Evolutionary conservation across 2,113 vertebrate genomes (phyloP).

Genomic region (Lota lota): DNA sequence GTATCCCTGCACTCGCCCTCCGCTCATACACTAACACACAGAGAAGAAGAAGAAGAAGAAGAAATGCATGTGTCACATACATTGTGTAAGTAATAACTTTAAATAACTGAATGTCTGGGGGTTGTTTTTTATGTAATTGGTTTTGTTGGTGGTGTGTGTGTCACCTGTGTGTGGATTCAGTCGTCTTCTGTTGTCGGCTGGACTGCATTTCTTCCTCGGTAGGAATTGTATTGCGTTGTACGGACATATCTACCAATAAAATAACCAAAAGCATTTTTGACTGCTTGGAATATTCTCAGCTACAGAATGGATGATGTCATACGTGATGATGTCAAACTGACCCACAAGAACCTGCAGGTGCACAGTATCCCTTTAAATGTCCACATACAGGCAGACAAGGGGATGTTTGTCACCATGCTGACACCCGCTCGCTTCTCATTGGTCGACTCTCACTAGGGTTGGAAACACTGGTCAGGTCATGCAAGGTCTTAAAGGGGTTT

Average conservation of each 20-base stretch:
- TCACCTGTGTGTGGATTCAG: constrained; percentile 44
- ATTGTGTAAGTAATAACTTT: neutral
- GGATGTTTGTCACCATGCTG: constrained; percentile 46
- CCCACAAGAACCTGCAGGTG: constrained; percentile 75
- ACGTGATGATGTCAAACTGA: constrained; percentile 30
- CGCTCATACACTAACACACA: constrained; percentile 6
- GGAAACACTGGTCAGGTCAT: too few relatives aligned
- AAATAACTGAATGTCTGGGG: too few relatives aligned
- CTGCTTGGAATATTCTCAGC: neutral
- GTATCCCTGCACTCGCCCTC: constrained; percentile 32
- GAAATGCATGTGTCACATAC: neutral
- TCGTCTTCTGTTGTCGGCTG: constrained; percentile 5
- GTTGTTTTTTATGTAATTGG: too few relatives aligned
- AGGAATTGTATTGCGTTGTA: constrained; percentile 62
- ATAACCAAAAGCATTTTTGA: neutral
- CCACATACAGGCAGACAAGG: constrained; percentile 56
- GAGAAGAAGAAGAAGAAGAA: neutral
- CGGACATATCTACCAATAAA: constrained; percentile 62
- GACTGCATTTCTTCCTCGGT: constrained; percentile 30
- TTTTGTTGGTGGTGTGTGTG: too few relatives aligned
- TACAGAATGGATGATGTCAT: neutral
- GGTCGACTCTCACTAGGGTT: neutral
- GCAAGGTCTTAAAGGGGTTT: too few relatives aligned
- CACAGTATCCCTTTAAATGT: constrained; percentile 66
- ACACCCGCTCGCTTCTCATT: constrained; percentile 38